Evolutionary conservation across 2,888 invertebrate genomes (phyloP).

Genomic region (Coronaproctus castanopsis): DNA sequence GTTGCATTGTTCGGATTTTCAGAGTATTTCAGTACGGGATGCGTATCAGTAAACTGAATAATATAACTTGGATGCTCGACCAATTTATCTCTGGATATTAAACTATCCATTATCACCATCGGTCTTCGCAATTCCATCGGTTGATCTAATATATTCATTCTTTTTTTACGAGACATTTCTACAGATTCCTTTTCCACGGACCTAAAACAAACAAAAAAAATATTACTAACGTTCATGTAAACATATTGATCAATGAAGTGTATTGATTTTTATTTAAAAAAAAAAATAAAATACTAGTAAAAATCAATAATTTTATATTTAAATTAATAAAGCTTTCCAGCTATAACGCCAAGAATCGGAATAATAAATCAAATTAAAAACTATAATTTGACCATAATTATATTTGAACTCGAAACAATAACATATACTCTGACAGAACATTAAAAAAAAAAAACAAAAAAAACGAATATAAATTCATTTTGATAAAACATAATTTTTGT

Average conservation of each 20-base stretch:
- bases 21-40: constrained; percentile 14
- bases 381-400: no score
- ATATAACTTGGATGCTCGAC: constrained; percentile 13
- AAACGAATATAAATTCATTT: no score
- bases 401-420: no score
- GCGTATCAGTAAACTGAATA: constrained; percentile 10
- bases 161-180: constrained; percentile 2
- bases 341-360: no score
- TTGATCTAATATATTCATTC: constrained; percentile 12
- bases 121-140: constrained; percentile 13
- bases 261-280: no score
- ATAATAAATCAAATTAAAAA: no score
- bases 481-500: no score
- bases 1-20: constrained; percentile 11
- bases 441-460: no score
- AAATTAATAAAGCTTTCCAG: no score
- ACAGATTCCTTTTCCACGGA: constrained; percentile 11
- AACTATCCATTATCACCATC: constrained; percentile 3
- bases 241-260: background rate
- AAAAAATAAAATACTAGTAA: no score
- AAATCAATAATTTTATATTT: no score
- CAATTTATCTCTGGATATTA: constrained; percentile 4
- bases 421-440: no score
- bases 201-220: constrained; percentile 7
- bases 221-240: background rate